Evolutionary conservation across 2,113 vertebrate species (phyloP), one percentile per base, ranked within the genome.

Genomic region (Vulpes lagopus): DNA sequence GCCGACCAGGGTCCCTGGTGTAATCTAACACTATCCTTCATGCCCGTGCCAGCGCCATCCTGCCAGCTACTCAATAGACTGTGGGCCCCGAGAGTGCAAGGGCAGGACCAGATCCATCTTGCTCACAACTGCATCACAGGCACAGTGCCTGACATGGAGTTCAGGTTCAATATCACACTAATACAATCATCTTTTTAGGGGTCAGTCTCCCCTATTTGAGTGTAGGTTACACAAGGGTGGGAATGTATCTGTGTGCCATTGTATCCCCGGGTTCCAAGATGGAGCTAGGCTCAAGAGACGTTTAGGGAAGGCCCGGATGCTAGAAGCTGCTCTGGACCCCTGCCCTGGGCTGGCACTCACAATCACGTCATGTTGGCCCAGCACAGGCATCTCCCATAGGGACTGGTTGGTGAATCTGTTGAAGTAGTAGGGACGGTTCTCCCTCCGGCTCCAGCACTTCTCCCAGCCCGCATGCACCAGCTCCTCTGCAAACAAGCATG

Each of bases 381-480:
- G 98, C 25, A 99, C 99, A 0, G 99, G 99, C 98, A 99, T 99
- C 98, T 99, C 99, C 99, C 99, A 99, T 96, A 99, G 98, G 1
- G 99, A 99, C 99, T 99, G 99, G 98, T 99, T 99, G 74, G 99
- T 99, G 98, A 99, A 99, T 71, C 99, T 99, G 97, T 99, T 99
- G 98, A 99, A 99, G 96, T 99, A 99, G 98, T 99, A 99, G 0
- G 99, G 99, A 16, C 99, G 99, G 97, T 99, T 99, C 98, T 99
- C 99, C 95, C 99, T 98, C 97, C 99, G 99, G 98, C 99, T 99
- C 99, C 99, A 99, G 98, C 99, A 99, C 99, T 99, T 99, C 80
- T 99, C 99, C 99, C 99, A 99, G 94, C 99, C 99, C 0, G 99
- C 99, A 91, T 99, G 99, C 96, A 99, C 99, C 98, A 99, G 99